Conservation (phyloP, 2,888 invertebrate genomes). For the Stenolophus ochropezus region DNA sequence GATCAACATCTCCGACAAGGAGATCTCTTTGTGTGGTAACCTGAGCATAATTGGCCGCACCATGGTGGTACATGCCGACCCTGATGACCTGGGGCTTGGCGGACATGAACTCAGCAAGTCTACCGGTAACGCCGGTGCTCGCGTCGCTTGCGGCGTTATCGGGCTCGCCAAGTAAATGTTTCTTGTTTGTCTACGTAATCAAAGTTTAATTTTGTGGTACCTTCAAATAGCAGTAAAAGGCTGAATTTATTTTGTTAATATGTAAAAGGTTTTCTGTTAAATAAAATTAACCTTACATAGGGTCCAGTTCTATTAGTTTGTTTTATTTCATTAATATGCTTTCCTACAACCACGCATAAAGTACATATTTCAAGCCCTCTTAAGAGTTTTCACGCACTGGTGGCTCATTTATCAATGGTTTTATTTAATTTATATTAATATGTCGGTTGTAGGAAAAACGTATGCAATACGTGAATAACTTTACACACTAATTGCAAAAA, state of each 20-base stretch:
- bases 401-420: no score
- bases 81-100: constrained; percentile 94
- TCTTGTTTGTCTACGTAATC: background rate
- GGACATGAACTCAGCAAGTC: constrained; percentile 94
- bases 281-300: constrained; percentile 5
- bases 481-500: no score
- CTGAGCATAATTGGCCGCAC: constrained; percentile 90
- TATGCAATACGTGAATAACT: no score
- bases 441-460: no score
- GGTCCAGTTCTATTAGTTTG: background rate
- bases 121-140: constrained; percentile 96
- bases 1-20: constrained; percentile 78
- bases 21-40: constrained; percentile 81
- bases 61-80: constrained; percentile 92
- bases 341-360: no score
- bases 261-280: constrained; percentile 32
- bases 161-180: constrained; percentile 78
- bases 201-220: constrained; percentile 16
- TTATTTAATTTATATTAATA: no score
- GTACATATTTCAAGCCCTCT: no score
- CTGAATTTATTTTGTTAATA: constrained; percentile 39
- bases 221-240: constrained; percentile 10
- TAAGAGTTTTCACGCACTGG: no score
- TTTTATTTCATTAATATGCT: background rate
- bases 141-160: constrained; percentile 92